A percentile compares a stretch with the other conserved stretches of the same genome.
Conservation (phyloP, 2,888 invertebrate species). For the Cactoblastis cactorum region DNA sequence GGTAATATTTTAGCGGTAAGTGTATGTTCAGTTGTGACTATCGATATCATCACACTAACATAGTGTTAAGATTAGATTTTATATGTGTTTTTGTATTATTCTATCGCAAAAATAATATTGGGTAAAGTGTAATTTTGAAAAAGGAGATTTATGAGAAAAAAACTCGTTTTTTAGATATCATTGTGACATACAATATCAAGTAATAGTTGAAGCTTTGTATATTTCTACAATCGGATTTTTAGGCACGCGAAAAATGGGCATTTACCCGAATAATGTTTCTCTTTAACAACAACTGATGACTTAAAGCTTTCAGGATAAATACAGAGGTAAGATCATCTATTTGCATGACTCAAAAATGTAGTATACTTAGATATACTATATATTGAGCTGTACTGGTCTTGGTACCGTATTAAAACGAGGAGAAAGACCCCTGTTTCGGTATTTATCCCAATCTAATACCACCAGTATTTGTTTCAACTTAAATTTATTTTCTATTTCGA, state of each 20-base stretch:
- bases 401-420: neutral
- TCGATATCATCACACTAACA: slow-evolving; percentile 11
- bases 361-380: neutral
- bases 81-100: slow-evolving; percentile 11
- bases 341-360: neutral
- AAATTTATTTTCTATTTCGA: no score
- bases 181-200: neutral
- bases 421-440: neutral
- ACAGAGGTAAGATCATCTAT: neutral
- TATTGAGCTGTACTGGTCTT: neutral
- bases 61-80: slow-evolving; percentile 14
- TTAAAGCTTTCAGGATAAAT: no score
- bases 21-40: slow-evolving; percentile 3
- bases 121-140: neutral
- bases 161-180: neutral
- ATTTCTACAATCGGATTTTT: neutral
- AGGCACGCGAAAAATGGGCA: neutral
- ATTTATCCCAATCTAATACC: no score
- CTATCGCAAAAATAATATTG: neutral
- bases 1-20: neutral
- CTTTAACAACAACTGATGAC: no score
- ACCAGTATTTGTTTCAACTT: no score
- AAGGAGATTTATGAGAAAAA: neutral
- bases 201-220: neutral
- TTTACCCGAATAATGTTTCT: neutral